Evolutionary conservation across 1,140 invertebrate genomes (phyloP), one percentile per base, ranked within the genome.

Genomic region (Scaptomyza pallida): DNA sequence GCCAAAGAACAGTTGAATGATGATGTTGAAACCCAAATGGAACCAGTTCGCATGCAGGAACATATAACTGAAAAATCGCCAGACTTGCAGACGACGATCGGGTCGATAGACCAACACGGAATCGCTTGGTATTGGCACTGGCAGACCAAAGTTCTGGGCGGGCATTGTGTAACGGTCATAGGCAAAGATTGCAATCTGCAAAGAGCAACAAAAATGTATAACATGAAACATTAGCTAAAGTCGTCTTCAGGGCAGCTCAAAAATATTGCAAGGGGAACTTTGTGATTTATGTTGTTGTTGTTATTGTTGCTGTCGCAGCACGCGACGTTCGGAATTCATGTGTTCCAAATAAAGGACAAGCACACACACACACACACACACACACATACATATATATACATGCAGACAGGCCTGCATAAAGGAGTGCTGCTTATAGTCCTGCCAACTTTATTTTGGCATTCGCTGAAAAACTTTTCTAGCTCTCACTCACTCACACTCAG

Each of bases 31-130:
- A 48, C 97, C 94, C 81, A 99, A 93, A 92, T 99, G 98, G 64
- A 98, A 94, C 97, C 97, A 99, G 95, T 98, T 97, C 40, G 97
- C 97, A 92, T 99, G 98, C 81, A 99, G 94, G 75, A 99, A 95
- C 95, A 98, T 98, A 92, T 99, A 99, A 79, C 97, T 95, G 69
- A 98, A 93, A 92, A 98, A 99, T 85, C 98, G 94, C 97, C 98
- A 99, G 51, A 98, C 93, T 92, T 99, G 97, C 15, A 95, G 93
- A 43, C 97, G 93, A 83, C 97, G 95, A 93, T 99, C 97, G 23
- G 97, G 97, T 69, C 97, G 94, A 93, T 98, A 99, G 65, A 99
- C 98, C 86, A 99, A 97, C 56, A 97, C 94, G 80, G 97, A 98
- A 92, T 98, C 97, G 71, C 96, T 96, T 30, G 97, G 97, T 73